Evolutionary conservation across 2,113 vertebrate species (phyloP), one percentile per base, ranked within the genome.

Genomic region (Mesembrinibis cayennensis): DNA sequence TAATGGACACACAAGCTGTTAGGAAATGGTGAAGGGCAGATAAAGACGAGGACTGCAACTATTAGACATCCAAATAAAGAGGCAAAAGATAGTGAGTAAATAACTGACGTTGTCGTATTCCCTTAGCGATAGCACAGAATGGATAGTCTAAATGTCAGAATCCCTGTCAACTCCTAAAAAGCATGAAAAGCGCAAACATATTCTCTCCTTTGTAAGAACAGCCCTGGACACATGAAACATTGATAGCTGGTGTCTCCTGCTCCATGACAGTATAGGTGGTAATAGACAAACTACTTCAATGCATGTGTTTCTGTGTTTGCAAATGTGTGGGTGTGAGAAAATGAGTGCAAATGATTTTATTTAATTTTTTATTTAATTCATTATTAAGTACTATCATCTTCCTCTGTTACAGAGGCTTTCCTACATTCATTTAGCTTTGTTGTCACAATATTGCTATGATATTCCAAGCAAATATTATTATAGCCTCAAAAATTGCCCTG

Each of bases 211-310:
- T 44, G 4, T 61, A 62, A 56, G 58, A n/a, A 73, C 11, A 81
- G 18, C 13, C 11, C 20, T 63, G 49, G n/a, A 58, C 59, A 38
- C 3, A 4, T 22, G 19, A 82, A 74, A 29, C 1, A 2, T n/a
- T 87, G 26, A 9, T 44, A 70, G 26, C 44, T 65, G 26, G 2
- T 34, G 25, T 27, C 27, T 56, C 34, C n/a, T 76, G n/a, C 40
- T 69, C 55, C 15, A 1, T 17, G 32, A 3, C n/a, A 38, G 3
- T n/a, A 4, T 2, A 21, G 34, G 22, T 29, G 13, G 7, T 15
- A 22, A 29, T 2, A 11, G 36, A 10, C 63, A 56, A 61, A 15
- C 2, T 23, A 27, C 25, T 71, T 45, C 26, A n/a, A 11, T 44
- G 36, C 18, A 36, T 18, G 8, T 40, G 18, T 44, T 77, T 36